A percentile compares a stretch with the other conserved stretches of the same genome.
Conservation (phyloP, 2,113 vertebrate genomes). For the Thymallus thymallus region DNA sequence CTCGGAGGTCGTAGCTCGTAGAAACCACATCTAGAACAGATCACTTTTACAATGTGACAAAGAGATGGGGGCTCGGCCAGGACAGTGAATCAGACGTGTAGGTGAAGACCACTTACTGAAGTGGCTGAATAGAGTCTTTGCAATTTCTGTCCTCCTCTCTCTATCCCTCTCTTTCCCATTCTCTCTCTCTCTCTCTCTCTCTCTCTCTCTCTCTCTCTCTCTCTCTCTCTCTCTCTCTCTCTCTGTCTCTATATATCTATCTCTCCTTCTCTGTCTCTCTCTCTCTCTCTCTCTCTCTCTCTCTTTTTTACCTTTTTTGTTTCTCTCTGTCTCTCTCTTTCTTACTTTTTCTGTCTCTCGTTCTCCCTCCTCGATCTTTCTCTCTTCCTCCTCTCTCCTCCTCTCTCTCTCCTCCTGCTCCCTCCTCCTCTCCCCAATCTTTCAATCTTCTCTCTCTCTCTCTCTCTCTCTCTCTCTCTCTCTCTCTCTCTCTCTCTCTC, state of each 20-base stretch:
- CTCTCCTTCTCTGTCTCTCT: not conserved
- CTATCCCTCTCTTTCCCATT: not conserved
- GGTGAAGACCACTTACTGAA: conserved; percentile 46
- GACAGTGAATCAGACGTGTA: conserved; percentile 53
- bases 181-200: not conserved
- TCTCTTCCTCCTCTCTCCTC: not conserved
- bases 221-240: not conserved
- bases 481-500: not conserved
- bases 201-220: not conserved
- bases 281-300: not conserved
- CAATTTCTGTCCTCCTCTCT: not conserved
- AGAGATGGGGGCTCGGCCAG: conserved; percentile 34
- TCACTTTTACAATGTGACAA: conserved; percentile 53
- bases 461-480: too few species aligned
- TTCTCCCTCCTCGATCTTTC: conserved; percentile 7
- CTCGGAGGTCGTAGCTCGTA: conserved; percentile 33
- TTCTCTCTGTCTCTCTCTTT: not conserved
- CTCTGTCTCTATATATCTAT: too few species aligned
- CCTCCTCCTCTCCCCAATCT: conserved; percentile 23
- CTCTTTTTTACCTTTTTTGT: too few species aligned
- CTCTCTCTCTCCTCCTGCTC: conserved; percentile 1
- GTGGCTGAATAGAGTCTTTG: conserved; percentile 23
- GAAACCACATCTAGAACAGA: conserved; percentile 21
- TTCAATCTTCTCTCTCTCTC: not conserved
- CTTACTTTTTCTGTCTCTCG: conserved; percentile 6